Evolutionary conservation across 1,140 invertebrate species (phyloP).

Genomic region (Drosophila kohkoa): DNA sequence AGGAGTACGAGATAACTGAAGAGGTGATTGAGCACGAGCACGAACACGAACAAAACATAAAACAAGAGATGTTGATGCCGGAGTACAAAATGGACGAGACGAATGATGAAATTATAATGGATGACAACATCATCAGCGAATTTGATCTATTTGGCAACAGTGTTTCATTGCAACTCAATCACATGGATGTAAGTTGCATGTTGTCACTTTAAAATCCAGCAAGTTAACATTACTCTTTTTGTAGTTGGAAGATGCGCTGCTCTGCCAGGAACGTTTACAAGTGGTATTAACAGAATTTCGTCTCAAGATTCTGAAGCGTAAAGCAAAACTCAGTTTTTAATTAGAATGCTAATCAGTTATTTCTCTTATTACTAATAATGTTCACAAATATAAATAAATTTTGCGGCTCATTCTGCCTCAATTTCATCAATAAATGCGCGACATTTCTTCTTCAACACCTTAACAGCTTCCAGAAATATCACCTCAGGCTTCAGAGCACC

Average conservation of each 20-base stretch:
- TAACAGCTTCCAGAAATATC: slow-evolving; percentile 95
- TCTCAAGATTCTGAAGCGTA: slow-evolving; percentile 62
- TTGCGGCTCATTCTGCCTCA: slow-evolving; percentile 56
- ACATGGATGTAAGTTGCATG: slow-evolving; percentile 52
- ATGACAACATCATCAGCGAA: slow-evolving; percentile 62
- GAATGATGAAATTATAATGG: slow-evolving; percentile 35
- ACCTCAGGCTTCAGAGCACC: slow-evolving; percentile 92
- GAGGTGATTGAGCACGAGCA: slow-evolving; percentile 16
- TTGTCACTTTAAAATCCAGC: background rate
- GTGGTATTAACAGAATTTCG: slow-evolving; percentile 68
- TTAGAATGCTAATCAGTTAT: slow-evolving; percentile 10
- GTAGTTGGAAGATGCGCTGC: slow-evolving; percentile 61
- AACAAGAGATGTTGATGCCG: slow-evolving; percentile 1
- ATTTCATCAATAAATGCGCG: slow-evolving; percentile 90
- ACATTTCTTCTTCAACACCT: slow-evolving; percentile 95
- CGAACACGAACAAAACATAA: slow-evolving; percentile 8
- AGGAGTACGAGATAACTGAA: slow-evolving; percentile 28
- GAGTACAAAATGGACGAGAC: slow-evolving; percentile 25
- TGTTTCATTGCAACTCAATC: slow-evolving; percentile 60
- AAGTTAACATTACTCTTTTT: background rate
- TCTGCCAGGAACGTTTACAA: slow-evolving; percentile 67
- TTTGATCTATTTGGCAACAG: slow-evolving; percentile 73
- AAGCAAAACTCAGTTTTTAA: slow-evolving; percentile 42
- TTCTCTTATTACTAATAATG: slow-evolving; percentile 19
- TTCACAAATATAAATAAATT: slow-evolving; percentile 33